Conservation (phyloP, 2,888 invertebrate genomes). For the Lepidochitona cinerea region DNA sequence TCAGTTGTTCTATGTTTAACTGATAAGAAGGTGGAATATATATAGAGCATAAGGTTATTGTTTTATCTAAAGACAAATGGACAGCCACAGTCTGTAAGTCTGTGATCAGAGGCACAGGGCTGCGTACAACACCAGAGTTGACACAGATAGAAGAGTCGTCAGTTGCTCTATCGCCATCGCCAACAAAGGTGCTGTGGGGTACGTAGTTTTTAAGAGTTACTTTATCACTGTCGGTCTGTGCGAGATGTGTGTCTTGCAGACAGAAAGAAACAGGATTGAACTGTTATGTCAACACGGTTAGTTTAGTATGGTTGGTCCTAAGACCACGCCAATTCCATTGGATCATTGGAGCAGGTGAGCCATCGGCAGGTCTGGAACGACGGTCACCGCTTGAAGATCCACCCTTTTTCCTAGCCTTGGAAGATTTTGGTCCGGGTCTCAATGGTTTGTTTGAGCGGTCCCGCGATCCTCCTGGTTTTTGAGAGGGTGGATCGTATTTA, state of each 20-base stretch:
- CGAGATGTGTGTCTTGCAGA: background rate
- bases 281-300: background rate
- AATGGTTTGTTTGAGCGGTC: too few species aligned
- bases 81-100: background rate
- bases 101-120: background rate
- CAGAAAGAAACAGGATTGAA: background rate
- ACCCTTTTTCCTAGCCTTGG: too few species aligned
- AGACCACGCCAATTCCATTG: background rate
- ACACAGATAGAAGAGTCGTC: background rate
- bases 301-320: background rate
- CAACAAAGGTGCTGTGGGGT: background rate
- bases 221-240: background rate
- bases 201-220: background rate
- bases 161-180: background rate
- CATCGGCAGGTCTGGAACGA: too few species aligned
- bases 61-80: background rate
- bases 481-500: too few species aligned
- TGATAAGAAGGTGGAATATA: background rate
- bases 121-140: background rate
- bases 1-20: background rate
- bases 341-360: too few species aligned
- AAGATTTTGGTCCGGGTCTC: too few species aligned
- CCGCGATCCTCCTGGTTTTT: too few species aligned
- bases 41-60: background rate
- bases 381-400: too few species aligned